Conservation (phyloP, 2,113 vertebrate genomes). For the Erpornis zantholeuca region DNA sequence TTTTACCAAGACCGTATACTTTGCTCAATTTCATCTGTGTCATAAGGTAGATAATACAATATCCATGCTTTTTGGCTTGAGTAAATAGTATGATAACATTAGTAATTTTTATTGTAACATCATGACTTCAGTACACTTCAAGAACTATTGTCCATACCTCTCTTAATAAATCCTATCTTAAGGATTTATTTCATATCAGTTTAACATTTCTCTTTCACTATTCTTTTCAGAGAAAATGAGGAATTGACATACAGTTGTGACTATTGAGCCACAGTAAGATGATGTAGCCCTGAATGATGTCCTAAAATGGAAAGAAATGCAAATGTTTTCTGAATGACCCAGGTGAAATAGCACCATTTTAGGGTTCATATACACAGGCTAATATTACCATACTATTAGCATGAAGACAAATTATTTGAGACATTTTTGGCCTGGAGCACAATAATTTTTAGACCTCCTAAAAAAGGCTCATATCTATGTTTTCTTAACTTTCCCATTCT, state of each 20-base stretch:
- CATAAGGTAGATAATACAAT: background rate
- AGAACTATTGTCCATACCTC: background rate
- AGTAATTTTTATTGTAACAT: background rate
- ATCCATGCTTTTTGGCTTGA: accelerated
- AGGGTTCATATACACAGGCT: background rate
- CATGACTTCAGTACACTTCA: background rate
- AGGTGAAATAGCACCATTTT: background rate
- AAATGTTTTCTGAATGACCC: background rate
- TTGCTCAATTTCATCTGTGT: background rate
- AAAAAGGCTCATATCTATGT: background rate
- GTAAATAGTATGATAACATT: background rate
- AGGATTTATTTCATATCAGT: background rate
- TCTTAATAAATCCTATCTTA: background rate
- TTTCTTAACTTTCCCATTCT: background rate
- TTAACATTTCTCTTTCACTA: background rate
- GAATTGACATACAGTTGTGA: background rate
- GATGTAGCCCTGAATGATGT: background rate
- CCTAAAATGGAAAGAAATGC: background rate
- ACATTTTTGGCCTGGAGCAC: background rate
- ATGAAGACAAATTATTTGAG: background rate
- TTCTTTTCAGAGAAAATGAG: background rate
- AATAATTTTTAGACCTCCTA: background rate
- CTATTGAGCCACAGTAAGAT: background rate
- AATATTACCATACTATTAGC: background rate
- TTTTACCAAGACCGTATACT: background rate